These are phyloP conservation scores for Rhadinocentrus ornatus DNA, from an alignment of 2,797 vertebrate species.

Conservation along the genomic window DNA sequence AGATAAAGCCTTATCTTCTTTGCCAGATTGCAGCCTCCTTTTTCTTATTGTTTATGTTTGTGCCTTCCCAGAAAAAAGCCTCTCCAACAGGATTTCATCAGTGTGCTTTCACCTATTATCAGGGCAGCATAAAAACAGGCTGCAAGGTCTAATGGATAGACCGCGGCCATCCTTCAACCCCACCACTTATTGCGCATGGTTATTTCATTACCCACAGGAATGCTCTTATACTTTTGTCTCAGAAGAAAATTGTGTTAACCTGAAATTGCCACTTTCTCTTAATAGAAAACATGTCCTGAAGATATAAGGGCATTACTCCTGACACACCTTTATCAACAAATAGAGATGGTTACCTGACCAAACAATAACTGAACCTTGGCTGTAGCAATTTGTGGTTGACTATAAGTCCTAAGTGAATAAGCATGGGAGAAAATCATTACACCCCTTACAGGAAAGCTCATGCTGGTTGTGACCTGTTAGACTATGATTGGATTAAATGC, in stretches of 20 bases:
- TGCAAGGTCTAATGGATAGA: constrained; percentile 69
- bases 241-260: constrained; percentile 63
- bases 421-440: constrained; percentile 28
- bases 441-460: constrained; percentile 30
- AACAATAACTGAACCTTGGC: constrained; percentile 49
- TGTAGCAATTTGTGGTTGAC: constrained; percentile 42
- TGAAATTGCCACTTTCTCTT: constrained; percentile 63
- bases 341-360: constrained; percentile 54
- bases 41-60: constrained; percentile 77
- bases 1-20: constrained; percentile 76
- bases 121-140: constrained; percentile 43
- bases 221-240: constrained; percentile 50
- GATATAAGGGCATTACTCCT: constrained; percentile 55
- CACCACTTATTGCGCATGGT: constrained; percentile 60
- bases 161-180: constrained; percentile 57
- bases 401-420: constrained; percentile 51
- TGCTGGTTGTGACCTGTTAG: constrained; percentile 25
- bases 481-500: constrained; percentile 52
- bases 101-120: constrained; percentile 58
- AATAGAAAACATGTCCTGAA: constrained; percentile 72
- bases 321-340: constrained; percentile 61
- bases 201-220: constrained; percentile 71
- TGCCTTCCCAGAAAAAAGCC: constrained; percentile 49
- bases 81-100: constrained; percentile 61
- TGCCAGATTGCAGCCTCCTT: constrained; percentile 66